These are phyloP conservation scores for Tapera naevia DNA, from an alignment of 2,797 vertebrate genomes.

Conservation along the genomic window DNA sequence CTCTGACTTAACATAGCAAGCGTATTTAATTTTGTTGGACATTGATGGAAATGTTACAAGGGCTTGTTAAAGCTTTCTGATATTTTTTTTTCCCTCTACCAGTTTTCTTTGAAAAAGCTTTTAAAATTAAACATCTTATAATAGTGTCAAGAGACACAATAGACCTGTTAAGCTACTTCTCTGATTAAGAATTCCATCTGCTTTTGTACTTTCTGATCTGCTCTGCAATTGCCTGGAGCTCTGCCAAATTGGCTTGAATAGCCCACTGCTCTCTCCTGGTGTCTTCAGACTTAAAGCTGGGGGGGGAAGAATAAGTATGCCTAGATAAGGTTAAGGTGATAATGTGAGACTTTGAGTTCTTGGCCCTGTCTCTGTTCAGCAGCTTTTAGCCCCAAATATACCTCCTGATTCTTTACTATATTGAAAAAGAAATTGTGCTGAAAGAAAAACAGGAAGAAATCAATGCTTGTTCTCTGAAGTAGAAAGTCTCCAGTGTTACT, in stretches of 20 bases:
- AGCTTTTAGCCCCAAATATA: no score
- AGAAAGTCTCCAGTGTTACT: no score
- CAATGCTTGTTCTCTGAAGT: no score
- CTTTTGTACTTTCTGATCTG: not conserved
- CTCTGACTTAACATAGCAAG: not conserved
- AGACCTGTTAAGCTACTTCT: not conserved
- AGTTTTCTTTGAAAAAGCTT: not conserved
- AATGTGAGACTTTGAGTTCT: not conserved
- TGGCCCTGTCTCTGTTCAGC: no score
- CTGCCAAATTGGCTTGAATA: not conserved
- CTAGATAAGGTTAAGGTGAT: not conserved
- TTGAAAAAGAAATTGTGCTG: no score
- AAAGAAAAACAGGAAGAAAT: no score
- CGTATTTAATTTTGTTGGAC: not conserved
- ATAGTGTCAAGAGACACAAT: not conserved
- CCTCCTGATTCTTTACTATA: no score
- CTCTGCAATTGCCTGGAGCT: not conserved
- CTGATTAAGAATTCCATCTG: not conserved
- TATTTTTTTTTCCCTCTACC: not conserved
- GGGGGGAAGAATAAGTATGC: not conserved
- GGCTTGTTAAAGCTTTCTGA: not conserved
- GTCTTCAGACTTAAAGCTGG: not conserved
- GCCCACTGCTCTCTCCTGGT: not conserved
- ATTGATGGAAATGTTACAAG: not conserved
- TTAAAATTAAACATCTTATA: not conserved